Base-by-base conservation (phyloP, 2,888 invertebrate species). In the Cryptus viduatorius region DNA sequence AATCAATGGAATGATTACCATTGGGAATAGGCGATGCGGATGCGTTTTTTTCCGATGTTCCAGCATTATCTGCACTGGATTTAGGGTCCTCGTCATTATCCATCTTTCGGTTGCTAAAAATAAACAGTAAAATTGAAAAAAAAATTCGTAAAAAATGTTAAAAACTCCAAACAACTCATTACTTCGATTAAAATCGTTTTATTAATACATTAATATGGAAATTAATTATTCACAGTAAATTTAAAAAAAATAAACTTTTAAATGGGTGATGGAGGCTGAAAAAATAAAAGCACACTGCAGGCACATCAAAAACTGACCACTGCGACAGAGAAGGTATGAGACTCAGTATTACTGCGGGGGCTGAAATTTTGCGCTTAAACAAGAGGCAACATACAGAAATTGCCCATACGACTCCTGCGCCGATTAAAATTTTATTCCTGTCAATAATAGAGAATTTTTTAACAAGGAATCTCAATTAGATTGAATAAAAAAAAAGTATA, bases 31-130 rank as follows among this genome's bases (percentile, higher is more conserved):
- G 69, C 29, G 79, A 29, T 24, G 80, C 72, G 48, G 82, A 29
- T 24, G 80, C 76, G 48, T 61, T 59, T 31, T 80, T 87, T 10
- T 87, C 85, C 12, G 89, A 84, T 75, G 91, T 84, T 77, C 89
- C 86, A 53, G 89, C 87, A 68, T 91, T 88, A 29, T 87, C 87
- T 8, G 56, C 44, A 69, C 86, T 85, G 46, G 53, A 79, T 53
- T 91, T 91, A 67, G 90, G 85, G 42, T 90, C 88, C 31, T 91
- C 90, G 31, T 90, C 88, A 44, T 89, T 89, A 14, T 92, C 89
- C 89, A 92, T 90, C 88, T 91, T 91, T 79, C 89, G 83, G 72
- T 90, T 89, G 75, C 90, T 92, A 37, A 42, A 84, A 85, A 56
- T 24, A 82, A 5, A 59, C 56, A 56, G 24, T 24, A 3, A 3